Conservation (phyloP, 2,888 invertebrate genomes). For the Drosophila dives region DNA sequence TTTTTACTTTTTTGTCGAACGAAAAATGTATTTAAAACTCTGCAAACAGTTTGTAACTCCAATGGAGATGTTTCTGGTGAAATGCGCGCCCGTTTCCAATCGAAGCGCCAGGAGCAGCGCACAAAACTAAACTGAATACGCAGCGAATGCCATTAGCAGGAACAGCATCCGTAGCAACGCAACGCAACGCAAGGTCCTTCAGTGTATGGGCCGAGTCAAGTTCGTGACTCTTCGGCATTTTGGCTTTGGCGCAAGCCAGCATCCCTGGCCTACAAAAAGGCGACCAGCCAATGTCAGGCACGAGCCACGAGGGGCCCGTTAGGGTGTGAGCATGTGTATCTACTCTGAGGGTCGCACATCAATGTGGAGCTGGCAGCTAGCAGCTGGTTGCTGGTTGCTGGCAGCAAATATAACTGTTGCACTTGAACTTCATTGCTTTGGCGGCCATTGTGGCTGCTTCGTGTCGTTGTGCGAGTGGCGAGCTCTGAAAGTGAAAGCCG, state of each 20-base stretch:
- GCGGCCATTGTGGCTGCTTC: constrained; percentile 47
- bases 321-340: neutral
- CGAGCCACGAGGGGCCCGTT: constrained; percentile 37
- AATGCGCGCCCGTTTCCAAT: constrained; percentile 42
- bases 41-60: constrained; percentile 36
- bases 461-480: constrained; percentile 24
- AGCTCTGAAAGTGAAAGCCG: constrained; percentile 73
- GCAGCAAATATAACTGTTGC: constrained; percentile 67
- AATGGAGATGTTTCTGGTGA: constrained; percentile 13
- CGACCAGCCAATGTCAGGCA: constrained; percentile 56
- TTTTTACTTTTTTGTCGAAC: constrained; percentile 33
- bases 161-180: constrained; percentile 43
- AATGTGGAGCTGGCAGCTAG: constrained; percentile 26
- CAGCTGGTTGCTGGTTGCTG: constrained; percentile 16
- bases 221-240: constrained; percentile 50
- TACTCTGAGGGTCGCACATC: neutral
- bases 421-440: constrained; percentile 79
- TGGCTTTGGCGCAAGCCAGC: constrained; percentile 41
- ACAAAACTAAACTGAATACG: constrained; percentile 75
- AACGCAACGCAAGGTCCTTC: constrained; percentile 49
- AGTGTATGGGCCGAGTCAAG: constrained; percentile 35
- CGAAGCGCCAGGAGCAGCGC: constrained; percentile 59
- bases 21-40: constrained; percentile 39
- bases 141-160: constrained; percentile 39
- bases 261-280: constrained; percentile 79